Percentiles rank a stretch among this genome's conserved stretches.
Conservation (phyloP, 1,140 invertebrate genomes). For the Drosophila sechellia region DNA sequence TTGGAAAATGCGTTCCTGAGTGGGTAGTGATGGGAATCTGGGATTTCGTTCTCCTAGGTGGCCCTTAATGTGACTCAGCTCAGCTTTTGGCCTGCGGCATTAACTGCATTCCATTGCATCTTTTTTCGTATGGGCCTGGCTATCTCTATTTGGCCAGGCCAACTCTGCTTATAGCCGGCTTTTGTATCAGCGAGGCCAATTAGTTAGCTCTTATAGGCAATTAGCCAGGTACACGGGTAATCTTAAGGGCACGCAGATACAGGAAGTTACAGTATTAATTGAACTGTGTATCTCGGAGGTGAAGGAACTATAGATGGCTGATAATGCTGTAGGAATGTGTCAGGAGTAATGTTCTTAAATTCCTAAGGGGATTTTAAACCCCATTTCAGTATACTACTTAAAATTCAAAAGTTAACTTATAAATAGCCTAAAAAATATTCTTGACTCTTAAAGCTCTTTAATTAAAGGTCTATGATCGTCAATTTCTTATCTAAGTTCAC, state of each 20-base stretch:
- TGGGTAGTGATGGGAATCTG: conserved; percentile 22
- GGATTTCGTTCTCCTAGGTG: conserved; percentile 28
- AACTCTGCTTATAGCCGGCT: conserved; percentile 27
- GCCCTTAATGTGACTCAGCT: conserved; percentile 36
- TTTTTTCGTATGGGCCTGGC: conserved; percentile 17
- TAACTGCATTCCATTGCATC: conserved; percentile 43
- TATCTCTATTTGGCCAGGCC: conserved; percentile 38
- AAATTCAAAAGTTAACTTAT: neutral
- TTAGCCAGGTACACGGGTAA: conserved; percentile 30
- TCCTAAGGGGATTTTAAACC: neutral
- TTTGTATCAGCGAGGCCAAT: conserved; percentile 31
- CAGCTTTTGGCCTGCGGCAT: conserved; percentile 20
- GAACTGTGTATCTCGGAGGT: conserved; percentile 22
- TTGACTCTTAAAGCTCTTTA: neutral
- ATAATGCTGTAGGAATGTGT: neutral
- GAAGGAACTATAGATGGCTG: conserved; percentile 19
- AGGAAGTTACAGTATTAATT: conserved; percentile 49
- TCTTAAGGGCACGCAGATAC: conserved; percentile 45
- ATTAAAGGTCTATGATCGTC: neutral
- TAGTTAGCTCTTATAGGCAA: conserved; percentile 42
- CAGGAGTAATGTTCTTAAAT: conserved; percentile 7
- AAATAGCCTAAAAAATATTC: neutral
- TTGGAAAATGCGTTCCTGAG: conserved; percentile 51
- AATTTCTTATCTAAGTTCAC: neutral
- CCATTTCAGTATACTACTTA: no score